Conservation (phyloP, 92 coral and sea anemone genomes). For the Palythoa grandiflora region DNA sequence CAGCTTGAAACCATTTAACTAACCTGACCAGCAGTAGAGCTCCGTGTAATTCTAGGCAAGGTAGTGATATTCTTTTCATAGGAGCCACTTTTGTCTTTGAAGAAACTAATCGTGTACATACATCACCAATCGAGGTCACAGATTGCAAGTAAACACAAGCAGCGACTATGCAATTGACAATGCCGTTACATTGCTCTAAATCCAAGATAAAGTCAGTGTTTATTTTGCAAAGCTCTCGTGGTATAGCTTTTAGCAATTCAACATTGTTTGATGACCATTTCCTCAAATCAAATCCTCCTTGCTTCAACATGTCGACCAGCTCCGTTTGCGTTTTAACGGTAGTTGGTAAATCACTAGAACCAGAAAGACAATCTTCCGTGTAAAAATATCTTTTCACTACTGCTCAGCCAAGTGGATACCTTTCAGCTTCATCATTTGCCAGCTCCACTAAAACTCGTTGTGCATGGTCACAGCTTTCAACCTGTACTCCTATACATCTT, state of each 20-base stretch:
- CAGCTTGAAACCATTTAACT: not conserved
- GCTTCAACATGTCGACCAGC: constrained; percentile 17
- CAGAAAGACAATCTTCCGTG: constrained; percentile 25
- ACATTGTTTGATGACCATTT: not conserved
- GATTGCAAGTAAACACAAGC: too few species aligned
- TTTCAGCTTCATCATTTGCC: constrained; percentile 16
- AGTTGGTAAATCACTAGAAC: constrained; percentile 26
- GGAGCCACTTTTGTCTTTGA: too few species aligned
- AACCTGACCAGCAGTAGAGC: constrained; percentile 7
- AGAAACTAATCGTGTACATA: too few species aligned
- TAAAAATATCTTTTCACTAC: constrained; percentile 34
- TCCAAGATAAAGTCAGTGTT: not conserved
- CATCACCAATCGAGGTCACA: too few species aligned
- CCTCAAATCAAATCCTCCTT: constrained; percentile 14
- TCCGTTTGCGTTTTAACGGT: constrained; percentile 17
- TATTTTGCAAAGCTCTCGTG: constrained; percentile 14
- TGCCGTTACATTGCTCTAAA: not conserved
- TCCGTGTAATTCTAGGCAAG: constrained; percentile 16
- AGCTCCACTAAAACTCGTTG: constrained; percentile 29
- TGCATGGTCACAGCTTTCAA: too few species aligned
- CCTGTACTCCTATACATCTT: constrained; percentile 40
- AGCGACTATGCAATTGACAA: too few species aligned
- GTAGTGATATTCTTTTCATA: constrained; percentile 1
- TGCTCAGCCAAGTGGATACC: constrained; percentile 21
- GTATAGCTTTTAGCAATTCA: constrained; percentile 7